phyloP scores from a whole-genome alignment of 2,797 vertebrate genomes.

The Pangasius macronema region DNA sequence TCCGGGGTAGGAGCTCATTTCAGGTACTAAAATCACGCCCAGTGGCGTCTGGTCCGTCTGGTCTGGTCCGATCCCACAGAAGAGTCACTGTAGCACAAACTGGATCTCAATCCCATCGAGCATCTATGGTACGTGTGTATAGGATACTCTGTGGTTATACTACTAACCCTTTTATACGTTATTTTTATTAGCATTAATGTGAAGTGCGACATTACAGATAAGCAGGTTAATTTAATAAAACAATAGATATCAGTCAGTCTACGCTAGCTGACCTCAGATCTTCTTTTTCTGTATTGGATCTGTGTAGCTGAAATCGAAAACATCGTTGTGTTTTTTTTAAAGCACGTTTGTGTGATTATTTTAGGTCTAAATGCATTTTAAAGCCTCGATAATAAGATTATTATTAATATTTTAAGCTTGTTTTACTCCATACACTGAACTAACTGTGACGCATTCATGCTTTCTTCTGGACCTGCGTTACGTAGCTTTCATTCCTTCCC shows the following conservation, averaged over 20 bases:
- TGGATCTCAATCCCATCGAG: too few relatives aligned
- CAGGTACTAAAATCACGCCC: too few relatives aligned
- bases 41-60: too few relatives aligned
- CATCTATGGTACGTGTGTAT: too few relatives aligned
- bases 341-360: background rate
- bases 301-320: background rate
- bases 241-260: background rate
- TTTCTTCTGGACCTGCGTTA: background rate
- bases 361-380: background rate
- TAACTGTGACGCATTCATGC: background rate
- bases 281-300: background rate
- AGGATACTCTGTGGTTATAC: too few relatives aligned
- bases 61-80: too few relatives aligned
- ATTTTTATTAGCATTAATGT: background rate
- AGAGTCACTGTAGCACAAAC: too few relatives aligned
- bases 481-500: background rate
- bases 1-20: too few relatives aligned
- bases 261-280: background rate
- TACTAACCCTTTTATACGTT: background rate
- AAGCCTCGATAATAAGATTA: background rate
- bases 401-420: background rate
- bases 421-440: background rate
- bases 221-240: background rate
- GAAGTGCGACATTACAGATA: background rate
- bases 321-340: background rate